phyloP scores from a whole-genome alignment of 2,113 vertebrate species.

The Taurulus bubalis region DNA sequence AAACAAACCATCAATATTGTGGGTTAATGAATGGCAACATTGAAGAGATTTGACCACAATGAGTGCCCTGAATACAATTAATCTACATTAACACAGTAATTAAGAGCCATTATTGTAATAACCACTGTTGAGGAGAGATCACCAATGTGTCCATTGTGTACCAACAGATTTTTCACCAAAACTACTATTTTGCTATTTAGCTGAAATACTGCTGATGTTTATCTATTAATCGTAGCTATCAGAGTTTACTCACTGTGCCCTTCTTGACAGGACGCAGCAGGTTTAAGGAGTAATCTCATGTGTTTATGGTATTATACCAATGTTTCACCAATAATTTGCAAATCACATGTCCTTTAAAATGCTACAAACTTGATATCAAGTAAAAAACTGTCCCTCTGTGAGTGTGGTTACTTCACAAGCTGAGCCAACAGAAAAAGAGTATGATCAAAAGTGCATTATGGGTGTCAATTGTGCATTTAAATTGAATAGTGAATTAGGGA shows the following conservation, averaged over 20 bases:
- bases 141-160: neutral
- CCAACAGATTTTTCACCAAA: neutral
- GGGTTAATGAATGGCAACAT: neutral
- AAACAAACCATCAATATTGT: slow-evolving; percentile 3
- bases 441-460: neutral
- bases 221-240: neutral
- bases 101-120: neutral
- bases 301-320: neutral
- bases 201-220: neutral
- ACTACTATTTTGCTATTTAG: neutral
- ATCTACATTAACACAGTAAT: neutral
- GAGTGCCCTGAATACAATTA: neutral
- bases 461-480: neutral
- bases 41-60: neutral
- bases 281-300: neutral
- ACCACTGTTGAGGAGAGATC: neutral
- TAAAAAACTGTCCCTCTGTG: neutral
- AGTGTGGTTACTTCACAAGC: neutral
- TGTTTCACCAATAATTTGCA: neutral
- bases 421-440: slow-evolving; percentile 2
- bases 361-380: neutral
- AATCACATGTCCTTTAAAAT: neutral
- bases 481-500: neutral
- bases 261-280: neutral
- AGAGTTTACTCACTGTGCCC: neutral